Base-by-base conservation (phyloP, 2,113 vertebrate species). In the Theristicus caerulescens region DNA sequence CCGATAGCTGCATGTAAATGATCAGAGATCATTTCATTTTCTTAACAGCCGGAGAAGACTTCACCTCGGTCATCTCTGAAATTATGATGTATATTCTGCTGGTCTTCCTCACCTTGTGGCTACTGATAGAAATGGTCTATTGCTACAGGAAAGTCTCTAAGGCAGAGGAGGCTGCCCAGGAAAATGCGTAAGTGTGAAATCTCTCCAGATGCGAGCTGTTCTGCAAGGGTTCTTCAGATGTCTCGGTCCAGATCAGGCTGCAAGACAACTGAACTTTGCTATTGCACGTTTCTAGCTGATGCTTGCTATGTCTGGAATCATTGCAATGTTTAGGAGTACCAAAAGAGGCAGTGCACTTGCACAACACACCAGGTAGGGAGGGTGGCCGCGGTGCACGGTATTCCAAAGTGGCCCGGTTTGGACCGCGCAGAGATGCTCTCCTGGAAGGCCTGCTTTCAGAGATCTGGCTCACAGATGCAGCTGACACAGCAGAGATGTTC, bases 1-100 rank as follows among this genome's bases (percentile, higher is more conserved):
- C 31, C 3, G 1, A 7, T 22, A 67, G 42, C 88, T 66, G 66
- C 17, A 2, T 6, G 22, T 21, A 17, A 93, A 11, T n/a, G 34
- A 54, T 34, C 9, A 10, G 29, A 51, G 42, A 25, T 21, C 12
- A 4, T 83, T 76, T 76, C 26, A 2, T 71, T 91, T 67, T 90
- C 93, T 91, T 81, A 66, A 64, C 98, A 99, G 99, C 98, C 70
- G 98, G 96, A 89, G 91, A 96, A 71, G 98, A 99, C 95, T 91
- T 98, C 88, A 98, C 99, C 9, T 99, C 99, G 0, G 96, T 99
- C 94, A 99, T 99, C 98, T 99, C 99, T 4, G 98, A 99, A 97
- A 99, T 99, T 87, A 99, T 99, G 99, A 99, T 99, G 99, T 99
- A 99, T 54, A 98, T 99, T 90, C 98, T 99, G 72, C 98, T 99